Evolutionary conservation across 2,797 vertebrate genomes (phyloP).

Genomic region (Alcedo atthis): DNA sequence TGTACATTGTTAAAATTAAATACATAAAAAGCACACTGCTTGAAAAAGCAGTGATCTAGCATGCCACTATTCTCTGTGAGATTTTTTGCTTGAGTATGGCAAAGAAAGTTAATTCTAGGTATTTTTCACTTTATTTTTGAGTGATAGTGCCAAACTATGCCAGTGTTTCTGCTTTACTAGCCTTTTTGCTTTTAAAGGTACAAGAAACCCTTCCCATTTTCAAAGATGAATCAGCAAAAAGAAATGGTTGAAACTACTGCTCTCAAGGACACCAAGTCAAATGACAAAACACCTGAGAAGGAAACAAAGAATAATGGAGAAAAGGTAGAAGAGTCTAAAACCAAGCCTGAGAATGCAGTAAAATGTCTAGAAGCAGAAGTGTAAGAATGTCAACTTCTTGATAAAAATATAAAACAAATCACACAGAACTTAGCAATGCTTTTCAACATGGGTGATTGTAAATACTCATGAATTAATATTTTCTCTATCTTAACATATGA

Average conservation of each 20-base stretch:
- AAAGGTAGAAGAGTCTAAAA: constrained; percentile 68
- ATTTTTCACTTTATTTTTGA: background rate
- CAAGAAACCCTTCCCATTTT: constrained; percentile 76
- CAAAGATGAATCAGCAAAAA: constrained; percentile 75
- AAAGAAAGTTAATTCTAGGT: background rate
- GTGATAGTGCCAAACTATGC: background rate
- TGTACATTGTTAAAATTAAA: background rate
- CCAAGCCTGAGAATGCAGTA: constrained; percentile 61
- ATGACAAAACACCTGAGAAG: constrained; percentile 66
- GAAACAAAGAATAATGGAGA: constrained; percentile 70
- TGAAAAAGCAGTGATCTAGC: background rate
- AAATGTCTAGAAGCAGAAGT: constrained; percentile 82
- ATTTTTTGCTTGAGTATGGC: background rate
- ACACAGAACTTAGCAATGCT: background rate
- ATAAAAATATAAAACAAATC: background rate
- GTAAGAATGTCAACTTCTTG: constrained; percentile 37
- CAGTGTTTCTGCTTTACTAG: constrained; percentile 1
- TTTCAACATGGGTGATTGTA: constrained; percentile 42
- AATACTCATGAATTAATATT: constrained; percentile 5
- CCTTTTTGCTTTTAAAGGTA: constrained; percentile 69
- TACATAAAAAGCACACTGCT: background rate
- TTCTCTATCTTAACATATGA: background rate
- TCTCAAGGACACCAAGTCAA: constrained; percentile 72
- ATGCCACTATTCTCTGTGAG: background rate
- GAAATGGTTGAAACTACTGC: constrained; percentile 77